These are phyloP conservation scores for Nemotelus pantherinus DNA, from an alignment of 2,888 invertebrate genomes.

Conservation along the genomic window DNA sequence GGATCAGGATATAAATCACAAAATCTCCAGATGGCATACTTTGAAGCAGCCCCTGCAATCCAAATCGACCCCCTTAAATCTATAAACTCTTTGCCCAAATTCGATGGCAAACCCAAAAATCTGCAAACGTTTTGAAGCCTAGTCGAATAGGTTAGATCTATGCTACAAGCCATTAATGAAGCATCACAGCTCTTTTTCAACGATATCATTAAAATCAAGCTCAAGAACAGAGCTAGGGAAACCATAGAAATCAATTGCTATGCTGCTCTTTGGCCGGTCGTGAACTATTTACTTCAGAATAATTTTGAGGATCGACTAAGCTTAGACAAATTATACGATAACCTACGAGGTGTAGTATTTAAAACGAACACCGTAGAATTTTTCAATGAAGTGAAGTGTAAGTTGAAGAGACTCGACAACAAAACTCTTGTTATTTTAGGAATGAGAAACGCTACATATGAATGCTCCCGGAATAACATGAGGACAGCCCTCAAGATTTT, in stretches of 20 bases:
- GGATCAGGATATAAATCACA: too few relatives aligned
- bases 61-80: too few relatives aligned
- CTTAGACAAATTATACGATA: constrained; percentile 39
- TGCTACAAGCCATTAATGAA: constrained; percentile 32
- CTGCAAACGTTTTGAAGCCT: constrained; percentile 39
- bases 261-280: constrained; percentile 33
- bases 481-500: constrained; percentile 50
- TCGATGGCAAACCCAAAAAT: constrained; percentile 34
- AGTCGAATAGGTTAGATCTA: constrained; percentile 41
- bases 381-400: constrained; percentile 45
- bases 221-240: constrained; percentile 41
- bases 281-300: constrained; percentile 37
- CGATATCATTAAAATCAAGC: constrained; percentile 43
- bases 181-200: constrained; percentile 32
- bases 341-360: constrained; percentile 36
- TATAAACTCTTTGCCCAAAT: constrained; percentile 17
- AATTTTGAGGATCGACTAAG: constrained; percentile 45
- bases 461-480: constrained; percentile 47
- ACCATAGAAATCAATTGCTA: constrained; percentile 44
- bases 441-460: constrained; percentile 18
- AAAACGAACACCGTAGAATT: constrained; percentile 42
- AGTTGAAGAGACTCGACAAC: constrained; percentile 48
- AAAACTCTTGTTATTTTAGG: constrained; percentile 42
- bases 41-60: too few relatives aligned
- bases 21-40: too few relatives aligned